A percentile compares a stretch with the other conserved stretches of the same genome.
These are phyloP conservation scores for Isurus oxyrinchus DNA, from an alignment of 2,113 vertebrate species.

Conservation along the genomic window DNA sequence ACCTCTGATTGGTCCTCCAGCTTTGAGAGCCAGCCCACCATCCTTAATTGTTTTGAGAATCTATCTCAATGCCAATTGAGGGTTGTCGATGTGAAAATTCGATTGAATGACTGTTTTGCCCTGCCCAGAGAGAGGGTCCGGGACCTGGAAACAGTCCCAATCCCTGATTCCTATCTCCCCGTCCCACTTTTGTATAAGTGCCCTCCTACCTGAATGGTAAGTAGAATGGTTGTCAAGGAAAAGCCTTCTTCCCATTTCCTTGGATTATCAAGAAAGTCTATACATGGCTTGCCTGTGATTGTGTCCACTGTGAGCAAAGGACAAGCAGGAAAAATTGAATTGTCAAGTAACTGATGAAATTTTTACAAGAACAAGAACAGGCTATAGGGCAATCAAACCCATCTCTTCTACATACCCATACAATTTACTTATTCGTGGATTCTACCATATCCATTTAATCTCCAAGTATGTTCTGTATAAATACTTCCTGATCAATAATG, in stretches of 20 bases:
- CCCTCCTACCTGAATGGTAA: slow-evolving; percentile 44
- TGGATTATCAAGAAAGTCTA: slow-evolving; percentile 42
- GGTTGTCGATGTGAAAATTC: not conserved
- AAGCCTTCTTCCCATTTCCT: slow-evolving; percentile 40
- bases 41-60: not conserved
- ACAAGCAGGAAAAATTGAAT: not conserved
- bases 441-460: not conserved
- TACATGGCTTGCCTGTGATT: slow-evolving; percentile 42
- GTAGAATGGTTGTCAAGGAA: slow-evolving; percentile 43
- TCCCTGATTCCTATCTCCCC: not conserved
- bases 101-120: not conserved
- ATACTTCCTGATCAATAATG: not conserved
- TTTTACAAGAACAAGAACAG: slow-evolving; percentile 1
- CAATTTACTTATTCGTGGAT: not conserved
- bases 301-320: slow-evolving; percentile 40
- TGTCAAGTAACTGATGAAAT: not conserved
- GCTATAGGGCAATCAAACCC: not conserved
- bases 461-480: not conserved
- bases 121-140: not conserved
- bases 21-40: not conserved
- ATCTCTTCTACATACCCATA: not conserved
- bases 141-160: not conserved
- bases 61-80: no score
- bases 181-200: no score
- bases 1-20: no score